A percentile compares a stretch with the other conserved stretches of the same genome.
Evolutionary conservation across 1,140 invertebrate genomes (phyloP).

Genomic region (Apis cerana): DNA sequence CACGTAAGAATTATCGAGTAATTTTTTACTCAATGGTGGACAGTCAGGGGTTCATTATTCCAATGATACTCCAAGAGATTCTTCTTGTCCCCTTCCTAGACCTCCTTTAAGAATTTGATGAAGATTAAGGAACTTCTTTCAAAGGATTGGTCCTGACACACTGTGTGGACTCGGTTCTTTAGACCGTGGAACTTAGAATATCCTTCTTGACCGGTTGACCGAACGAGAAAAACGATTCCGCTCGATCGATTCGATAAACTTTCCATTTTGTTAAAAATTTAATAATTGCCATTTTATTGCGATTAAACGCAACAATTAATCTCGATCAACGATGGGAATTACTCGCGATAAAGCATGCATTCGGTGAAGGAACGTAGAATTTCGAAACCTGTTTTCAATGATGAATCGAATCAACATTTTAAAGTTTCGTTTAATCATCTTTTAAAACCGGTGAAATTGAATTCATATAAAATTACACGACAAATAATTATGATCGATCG

Average conservation of each 20-base stretch:
- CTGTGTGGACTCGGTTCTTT: background rate
- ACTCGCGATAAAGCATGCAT: too few relatives aligned
- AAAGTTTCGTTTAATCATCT: background rate
- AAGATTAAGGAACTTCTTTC: constrained; percentile 33
- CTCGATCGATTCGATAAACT: background rate
- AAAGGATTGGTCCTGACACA: background rate
- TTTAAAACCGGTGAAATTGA: too few relatives aligned
- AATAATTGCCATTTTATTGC: too few relatives aligned
- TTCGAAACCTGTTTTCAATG: background rate
- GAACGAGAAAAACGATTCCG: background rate
- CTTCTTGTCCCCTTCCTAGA: background rate
- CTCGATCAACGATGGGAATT: background rate
- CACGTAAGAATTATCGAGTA: constrained; percentile 27
- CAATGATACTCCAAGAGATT: constrained; percentile 13
- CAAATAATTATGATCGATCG: constrained; percentile 1
- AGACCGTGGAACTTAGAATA: background rate
- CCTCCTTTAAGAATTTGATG: constrained; percentile 27
- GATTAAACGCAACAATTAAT: background rate
- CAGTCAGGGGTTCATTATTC: constrained; percentile 39
- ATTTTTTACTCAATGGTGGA: constrained; percentile 9
- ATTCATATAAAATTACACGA: constrained; percentile 5
- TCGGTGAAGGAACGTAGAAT: too few relatives aligned
- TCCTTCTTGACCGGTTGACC: background rate
- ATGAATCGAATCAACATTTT: too few relatives aligned
- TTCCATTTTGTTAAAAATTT: too few relatives aligned